These are phyloP conservation scores for Nipponacmea schrenckii DNA, from an alignment of 2,888 invertebrate species.

Conservation along the genomic window DNA sequence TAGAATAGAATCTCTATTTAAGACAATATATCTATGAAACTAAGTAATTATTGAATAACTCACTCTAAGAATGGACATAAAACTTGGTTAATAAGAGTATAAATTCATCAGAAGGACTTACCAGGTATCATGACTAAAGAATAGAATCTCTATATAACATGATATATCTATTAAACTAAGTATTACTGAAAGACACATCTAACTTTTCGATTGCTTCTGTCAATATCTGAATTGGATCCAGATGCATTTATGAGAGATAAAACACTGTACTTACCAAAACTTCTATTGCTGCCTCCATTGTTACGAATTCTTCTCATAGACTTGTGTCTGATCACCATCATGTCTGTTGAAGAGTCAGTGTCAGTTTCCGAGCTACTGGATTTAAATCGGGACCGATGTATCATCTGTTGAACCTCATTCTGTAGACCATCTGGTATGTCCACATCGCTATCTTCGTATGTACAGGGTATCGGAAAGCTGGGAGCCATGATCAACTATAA, in stretches of 20 bases:
- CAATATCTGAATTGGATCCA: too few species aligned
- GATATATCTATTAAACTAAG: too few species aligned
- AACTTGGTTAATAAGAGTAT: too few species aligned
- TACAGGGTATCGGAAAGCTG: conserved; percentile 63
- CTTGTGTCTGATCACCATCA: conserved; percentile 64
- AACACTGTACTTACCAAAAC: conserved; percentile 50
- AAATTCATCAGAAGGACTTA: too few species aligned
- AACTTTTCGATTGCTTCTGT: too few species aligned
- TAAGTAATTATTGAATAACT: too few species aligned
- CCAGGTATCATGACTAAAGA: too few species aligned
- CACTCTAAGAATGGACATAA: too few species aligned
- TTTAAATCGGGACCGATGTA: conserved; percentile 51
- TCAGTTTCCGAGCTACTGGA: conserved; percentile 66
- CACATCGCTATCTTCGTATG: conserved; percentile 56
- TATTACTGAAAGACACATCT: too few species aligned
- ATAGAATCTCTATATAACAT: too few species aligned
- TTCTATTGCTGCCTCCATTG: conserved; percentile 53
- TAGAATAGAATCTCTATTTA: too few species aligned
- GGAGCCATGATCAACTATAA: conserved; percentile 56
- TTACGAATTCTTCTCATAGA: conserved; percentile 46
- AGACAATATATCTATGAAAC: too few species aligned
- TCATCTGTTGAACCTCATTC: conserved; percentile 60
- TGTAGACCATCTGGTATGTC: conserved; percentile 59
- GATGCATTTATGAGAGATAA: background rate
- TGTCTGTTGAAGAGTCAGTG: conserved; percentile 63